Base-by-base conservation (phyloP, 2,113 vertebrate species). In the Propithecus coquereli region DNA sequence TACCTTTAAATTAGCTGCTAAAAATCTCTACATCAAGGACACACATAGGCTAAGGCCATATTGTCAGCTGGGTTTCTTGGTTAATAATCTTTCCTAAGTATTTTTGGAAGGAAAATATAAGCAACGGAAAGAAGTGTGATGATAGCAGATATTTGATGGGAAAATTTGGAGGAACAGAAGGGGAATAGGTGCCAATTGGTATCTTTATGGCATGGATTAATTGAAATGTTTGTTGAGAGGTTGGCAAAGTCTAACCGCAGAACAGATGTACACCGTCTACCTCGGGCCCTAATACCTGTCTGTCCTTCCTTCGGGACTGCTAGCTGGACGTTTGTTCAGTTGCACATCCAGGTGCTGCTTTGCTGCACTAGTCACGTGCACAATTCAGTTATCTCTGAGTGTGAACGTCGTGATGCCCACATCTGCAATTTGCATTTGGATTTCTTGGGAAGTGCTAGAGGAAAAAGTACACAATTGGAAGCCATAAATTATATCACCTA, bases 91-190 rank as follows among this genome's bases (percentile, higher is more conserved):
- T 88, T 86, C 76, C 27, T 94, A 50, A 77, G 90, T 87, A 77
- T 77, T 97, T 94, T 95, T 57, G 66, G 52, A 91, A 70, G 45
- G 61, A 61, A 89, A 91, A 9, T 9, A 47, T 37, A 59, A 91
- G 47, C 63, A n/a, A 61, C 6, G 54, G 63, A 93, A 57, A 82
- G 27, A 87, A 77, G 45, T 4, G 8, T 82, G 34, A 74, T 14
- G 45, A 52, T 25, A 66, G 76, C 37, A 37, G 6, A 14, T 40
- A 71, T 23, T 6, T 88, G 74, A 50, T 71, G 70, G 79, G 7
- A 71, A 94, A 84, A 61, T 30, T 13, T 63, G 59, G 68, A 73
- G 52, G 43, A 95, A 94, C 97, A 97, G 96, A 88, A 94, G 94
- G 96, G 68, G 61, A 94, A 68, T 90, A 92, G 61, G 76, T 45